Evolutionary conservation across 2,888 invertebrate genomes (phyloP).

Genomic region (Gonocerus acuteangulatus): DNA sequence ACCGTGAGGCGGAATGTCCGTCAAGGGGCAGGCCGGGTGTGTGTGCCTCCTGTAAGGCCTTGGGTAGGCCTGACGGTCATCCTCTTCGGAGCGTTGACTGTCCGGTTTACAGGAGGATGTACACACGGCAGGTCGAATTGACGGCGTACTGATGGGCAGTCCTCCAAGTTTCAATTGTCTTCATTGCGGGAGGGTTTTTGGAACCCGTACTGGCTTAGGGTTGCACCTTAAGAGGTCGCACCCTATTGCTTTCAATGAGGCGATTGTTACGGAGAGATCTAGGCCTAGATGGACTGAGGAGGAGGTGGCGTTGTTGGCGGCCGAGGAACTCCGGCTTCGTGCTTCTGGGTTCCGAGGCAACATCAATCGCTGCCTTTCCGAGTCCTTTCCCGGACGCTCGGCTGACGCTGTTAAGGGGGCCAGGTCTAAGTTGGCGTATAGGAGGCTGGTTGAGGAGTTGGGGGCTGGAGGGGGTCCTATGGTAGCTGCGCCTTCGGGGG

Average conservation of each 20-base stretch:
- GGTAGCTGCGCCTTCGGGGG: too few relatives aligned
- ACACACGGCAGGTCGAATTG: background rate
- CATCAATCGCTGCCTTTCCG: too few relatives aligned
- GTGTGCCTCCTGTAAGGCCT: background rate
- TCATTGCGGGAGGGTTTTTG: background rate
- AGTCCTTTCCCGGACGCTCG: too few relatives aligned
- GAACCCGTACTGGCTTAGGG: background rate
- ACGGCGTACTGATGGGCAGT: background rate
- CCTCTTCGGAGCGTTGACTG: background rate
- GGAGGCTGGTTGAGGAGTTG: background rate
- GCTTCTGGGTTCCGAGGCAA: background rate
- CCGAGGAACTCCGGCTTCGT: background rate
- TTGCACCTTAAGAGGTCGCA: background rate
- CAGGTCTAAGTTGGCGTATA: background rate
- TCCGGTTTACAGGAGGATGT: background rate
- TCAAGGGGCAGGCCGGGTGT: background rate
- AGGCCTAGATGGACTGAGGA: background rate
- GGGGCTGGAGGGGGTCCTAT: too few relatives aligned
- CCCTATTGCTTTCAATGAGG: background rate
- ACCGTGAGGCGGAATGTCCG: background rate
- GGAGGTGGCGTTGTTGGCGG: background rate
- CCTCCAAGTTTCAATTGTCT: background rate
- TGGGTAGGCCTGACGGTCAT: background rate
- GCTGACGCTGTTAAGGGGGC: background rate
- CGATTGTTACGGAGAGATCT: background rate